Evolutionary conservation across 2,113 vertebrate species (phyloP).

Genomic region (Dryoscopus gambensis): DNA sequence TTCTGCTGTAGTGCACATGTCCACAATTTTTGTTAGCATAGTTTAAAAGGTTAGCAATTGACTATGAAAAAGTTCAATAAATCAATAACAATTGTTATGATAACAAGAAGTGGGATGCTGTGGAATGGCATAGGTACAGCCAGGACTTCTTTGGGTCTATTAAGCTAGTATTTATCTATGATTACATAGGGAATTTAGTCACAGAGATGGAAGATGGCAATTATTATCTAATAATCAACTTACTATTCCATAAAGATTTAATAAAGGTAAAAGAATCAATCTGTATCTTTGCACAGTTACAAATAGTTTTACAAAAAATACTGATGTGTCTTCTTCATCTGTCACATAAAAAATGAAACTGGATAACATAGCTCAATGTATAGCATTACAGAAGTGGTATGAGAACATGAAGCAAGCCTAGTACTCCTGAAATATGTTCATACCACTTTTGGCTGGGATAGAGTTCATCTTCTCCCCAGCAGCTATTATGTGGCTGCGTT

Average conservation of each 20-base stretch:
- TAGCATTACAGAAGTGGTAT: background rate
- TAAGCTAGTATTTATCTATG: conserved; percentile 75
- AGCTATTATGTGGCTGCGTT: background rate
- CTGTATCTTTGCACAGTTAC: background rate
- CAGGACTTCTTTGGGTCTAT: conserved; percentile 81
- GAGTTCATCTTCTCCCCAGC: background rate
- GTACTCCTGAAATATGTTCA: background rate
- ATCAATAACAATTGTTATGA: conserved; percentile 84
- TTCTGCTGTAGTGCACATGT: conserved; percentile 8
- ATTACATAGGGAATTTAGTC: conserved; percentile 71
- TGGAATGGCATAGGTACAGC: conserved; percentile 68
- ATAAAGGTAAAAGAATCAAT: conserved; percentile 35
- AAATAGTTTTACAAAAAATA: background rate
- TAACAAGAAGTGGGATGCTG: conserved; percentile 79
- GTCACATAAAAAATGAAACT: background rate
- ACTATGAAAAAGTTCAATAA: conserved; percentile 82
- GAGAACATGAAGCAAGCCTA: background rate
- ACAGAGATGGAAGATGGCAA: conserved; percentile 78
- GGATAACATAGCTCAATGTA: background rate
- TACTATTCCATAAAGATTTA: conserved; percentile 67
- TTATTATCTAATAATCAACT: conserved; percentile 82
- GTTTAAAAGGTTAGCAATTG: conserved; percentile 73
- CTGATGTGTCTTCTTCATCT: background rate
- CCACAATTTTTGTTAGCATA: conserved; percentile 35
- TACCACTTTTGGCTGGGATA: background rate